Evolutionary conservation across 2,797 vertebrate genomes (phyloP).

Genomic region (Peromyscus aztecus): DNA sequence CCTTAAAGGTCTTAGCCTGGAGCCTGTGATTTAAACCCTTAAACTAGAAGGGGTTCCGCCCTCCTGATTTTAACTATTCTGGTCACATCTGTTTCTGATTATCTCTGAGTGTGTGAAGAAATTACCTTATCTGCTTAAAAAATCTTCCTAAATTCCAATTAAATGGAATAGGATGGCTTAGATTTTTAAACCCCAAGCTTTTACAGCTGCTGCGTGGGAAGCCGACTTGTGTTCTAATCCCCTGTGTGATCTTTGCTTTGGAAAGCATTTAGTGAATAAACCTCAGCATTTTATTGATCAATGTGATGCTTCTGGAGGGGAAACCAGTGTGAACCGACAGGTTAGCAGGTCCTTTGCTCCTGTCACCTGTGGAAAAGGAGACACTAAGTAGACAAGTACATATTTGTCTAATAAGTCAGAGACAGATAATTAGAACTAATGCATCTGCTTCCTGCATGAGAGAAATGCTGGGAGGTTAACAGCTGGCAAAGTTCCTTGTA

Average conservation of each 20-base stretch:
- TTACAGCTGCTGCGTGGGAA: slow-evolving; percentile 29
- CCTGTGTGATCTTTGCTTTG: slow-evolving; percentile 61
- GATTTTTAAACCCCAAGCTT: slow-evolving; percentile 59
- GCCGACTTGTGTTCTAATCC: slow-evolving; percentile 60
- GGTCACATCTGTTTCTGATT: slow-evolving; percentile 62
- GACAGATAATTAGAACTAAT: not conserved
- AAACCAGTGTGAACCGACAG: not conserved
- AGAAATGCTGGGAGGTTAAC: not conserved
- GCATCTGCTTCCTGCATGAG: not conserved
- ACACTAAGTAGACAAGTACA: not conserved
- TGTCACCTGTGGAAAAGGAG: slow-evolving; percentile 22
- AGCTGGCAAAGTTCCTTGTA: not conserved
- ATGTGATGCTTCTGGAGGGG: not conserved
- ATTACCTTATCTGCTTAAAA: slow-evolving; percentile 74
- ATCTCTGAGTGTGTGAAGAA: slow-evolving; percentile 50
- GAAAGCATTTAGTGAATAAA: slow-evolving; percentile 32
- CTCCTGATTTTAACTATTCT: slow-evolving; percentile 25
- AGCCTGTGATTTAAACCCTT: slow-evolving; percentile 43
- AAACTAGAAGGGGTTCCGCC: not conserved
- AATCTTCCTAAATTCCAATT: slow-evolving; percentile 73
- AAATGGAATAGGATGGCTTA: slow-evolving; percentile 59
- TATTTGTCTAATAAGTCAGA: slow-evolving; percentile 8
- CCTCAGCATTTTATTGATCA: not conserved
- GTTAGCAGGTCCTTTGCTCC: not conserved
- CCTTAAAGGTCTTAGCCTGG: not conserved